phyloP scores from a whole-genome alignment of 2,888 invertebrate species.

The Panorpa germanica region DNA sequence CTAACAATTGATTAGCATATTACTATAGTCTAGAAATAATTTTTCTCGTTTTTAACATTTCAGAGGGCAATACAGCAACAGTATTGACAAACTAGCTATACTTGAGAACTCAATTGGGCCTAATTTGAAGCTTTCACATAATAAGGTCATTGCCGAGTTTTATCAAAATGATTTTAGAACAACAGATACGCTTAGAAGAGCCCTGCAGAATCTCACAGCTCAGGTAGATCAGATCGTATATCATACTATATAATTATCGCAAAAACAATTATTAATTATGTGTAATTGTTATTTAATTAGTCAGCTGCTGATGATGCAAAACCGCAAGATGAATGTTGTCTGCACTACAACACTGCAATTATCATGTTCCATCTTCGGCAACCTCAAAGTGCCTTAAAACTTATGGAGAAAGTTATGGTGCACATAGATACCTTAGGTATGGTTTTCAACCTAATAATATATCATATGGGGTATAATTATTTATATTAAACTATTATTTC shows the following conservation, averaged over 20 bases:
- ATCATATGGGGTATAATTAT: too few species aligned
- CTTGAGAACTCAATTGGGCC: conserved; percentile 5
- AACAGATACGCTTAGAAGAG: conserved; percentile 50
- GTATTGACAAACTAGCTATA: conserved; percentile 8
- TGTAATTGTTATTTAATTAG: conserved; percentile 6
- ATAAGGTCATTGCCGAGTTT: conserved; percentile 69
- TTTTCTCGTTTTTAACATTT: not conserved
- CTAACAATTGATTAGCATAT: not conserved
- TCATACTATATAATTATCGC: not conserved
- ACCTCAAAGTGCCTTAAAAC: conserved; percentile 20
- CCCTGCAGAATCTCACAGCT: conserved; percentile 29
- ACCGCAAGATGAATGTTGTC: conserved; percentile 6
- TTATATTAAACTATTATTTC: too few species aligned
- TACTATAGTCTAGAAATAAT: not conserved
- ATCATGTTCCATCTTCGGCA: conserved; percentile 22
- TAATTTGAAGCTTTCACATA: conserved; percentile 40
- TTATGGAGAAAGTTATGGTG: conserved; percentile 17
- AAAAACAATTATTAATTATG: too few species aligned
- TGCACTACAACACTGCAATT: conserved; percentile 19
- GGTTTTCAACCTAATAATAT: too few species aligned
- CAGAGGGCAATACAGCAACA: conserved; percentile 9
- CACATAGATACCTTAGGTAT: conserved; percentile 16
- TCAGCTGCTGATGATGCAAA: conserved; percentile 8
- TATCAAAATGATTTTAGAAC: conserved; percentile 54
- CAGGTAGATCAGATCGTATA: conserved; percentile 12